phyloP scores from a whole-genome alignment of 1,140 invertebrate genomes.

The Hylaeus anthracinus region DNA sequence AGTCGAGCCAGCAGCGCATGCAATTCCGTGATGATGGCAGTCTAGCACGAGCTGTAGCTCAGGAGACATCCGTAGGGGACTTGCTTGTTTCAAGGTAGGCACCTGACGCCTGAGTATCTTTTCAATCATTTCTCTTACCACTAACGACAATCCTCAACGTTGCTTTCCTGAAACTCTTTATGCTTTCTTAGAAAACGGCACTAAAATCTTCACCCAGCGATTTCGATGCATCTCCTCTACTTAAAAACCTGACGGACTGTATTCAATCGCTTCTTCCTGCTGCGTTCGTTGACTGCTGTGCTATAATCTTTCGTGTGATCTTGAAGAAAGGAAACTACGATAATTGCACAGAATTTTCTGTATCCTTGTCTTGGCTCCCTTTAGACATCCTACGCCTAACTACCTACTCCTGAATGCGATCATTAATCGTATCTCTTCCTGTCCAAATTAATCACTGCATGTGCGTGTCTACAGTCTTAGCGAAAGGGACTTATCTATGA shows the following conservation, averaged over 20 bases:
- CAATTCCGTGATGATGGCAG: constrained; percentile 68
- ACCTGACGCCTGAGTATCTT: constrained; percentile 26
- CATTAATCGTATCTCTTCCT: too few species aligned
- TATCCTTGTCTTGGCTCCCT: too few species aligned
- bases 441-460: too few species aligned
- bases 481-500: too few species aligned
- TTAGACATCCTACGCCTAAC: too few species aligned
- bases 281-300: too few species aligned
- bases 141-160: not conserved
- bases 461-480: too few species aligned
- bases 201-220: not conserved
- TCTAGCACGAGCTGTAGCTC: constrained; percentile 78
- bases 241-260: not conserved
- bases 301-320: too few species aligned
- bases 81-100: constrained; percentile 76
- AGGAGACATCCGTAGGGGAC: constrained; percentile 75
- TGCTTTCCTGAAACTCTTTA: not conserved
- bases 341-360: too few species aligned
- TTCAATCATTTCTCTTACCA: too few species aligned
- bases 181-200: not conserved
- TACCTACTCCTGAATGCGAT: too few species aligned
- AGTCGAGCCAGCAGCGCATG: constrained; percentile 50
- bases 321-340: too few species aligned
- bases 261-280: not conserved
- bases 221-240: not conserved